A percentile compares a stretch with the other conserved stretches of the same genome.
These are phyloP conservation scores for Elegia similella DNA, from an alignment of 2,888 invertebrate species.

Conservation along the genomic window DNA sequence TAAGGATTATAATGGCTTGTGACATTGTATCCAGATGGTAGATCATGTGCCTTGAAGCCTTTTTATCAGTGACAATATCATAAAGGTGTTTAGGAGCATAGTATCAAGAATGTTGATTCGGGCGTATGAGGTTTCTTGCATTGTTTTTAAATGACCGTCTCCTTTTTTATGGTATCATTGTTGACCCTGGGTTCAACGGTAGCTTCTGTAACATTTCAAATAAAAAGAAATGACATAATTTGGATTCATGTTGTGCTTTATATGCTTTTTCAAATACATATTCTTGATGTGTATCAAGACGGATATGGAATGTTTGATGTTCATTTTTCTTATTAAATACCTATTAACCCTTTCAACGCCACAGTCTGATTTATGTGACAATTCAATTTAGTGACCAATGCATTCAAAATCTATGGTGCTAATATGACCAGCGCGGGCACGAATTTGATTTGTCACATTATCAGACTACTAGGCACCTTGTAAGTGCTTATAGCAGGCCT, in stretches of 20 bases:
- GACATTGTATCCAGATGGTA: constrained; percentile 10
- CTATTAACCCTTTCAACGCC: no score
- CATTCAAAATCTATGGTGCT: no score
- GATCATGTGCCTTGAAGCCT: constrained; percentile 26
- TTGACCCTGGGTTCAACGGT: constrained; percentile 11
- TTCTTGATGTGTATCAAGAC: no score
- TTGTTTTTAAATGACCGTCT: constrained; percentile 17
- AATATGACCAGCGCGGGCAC: no score
- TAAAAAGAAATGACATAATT: background rate
- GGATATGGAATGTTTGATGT: no score
- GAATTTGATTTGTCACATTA: no score
- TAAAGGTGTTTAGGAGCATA: constrained; percentile 40
- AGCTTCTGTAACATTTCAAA: background rate
- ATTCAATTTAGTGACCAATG: no score
- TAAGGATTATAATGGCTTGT: constrained; percentile 11
- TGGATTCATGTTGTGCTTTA: background rate
- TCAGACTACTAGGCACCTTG: no score
- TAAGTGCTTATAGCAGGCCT: no score
- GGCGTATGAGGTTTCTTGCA: constrained; percentile 21
- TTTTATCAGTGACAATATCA: constrained; percentile 50
- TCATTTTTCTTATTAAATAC: no score
- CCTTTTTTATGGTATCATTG: constrained; percentile 11
- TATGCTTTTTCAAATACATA: no score
- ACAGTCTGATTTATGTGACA: no score
- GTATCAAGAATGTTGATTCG: constrained; percentile 28